Evolutionary conservation across 2,888 invertebrate species (phyloP), one percentile per base, ranked within the genome.

Genomic region (Eueremaeus valkanovi): DNA sequence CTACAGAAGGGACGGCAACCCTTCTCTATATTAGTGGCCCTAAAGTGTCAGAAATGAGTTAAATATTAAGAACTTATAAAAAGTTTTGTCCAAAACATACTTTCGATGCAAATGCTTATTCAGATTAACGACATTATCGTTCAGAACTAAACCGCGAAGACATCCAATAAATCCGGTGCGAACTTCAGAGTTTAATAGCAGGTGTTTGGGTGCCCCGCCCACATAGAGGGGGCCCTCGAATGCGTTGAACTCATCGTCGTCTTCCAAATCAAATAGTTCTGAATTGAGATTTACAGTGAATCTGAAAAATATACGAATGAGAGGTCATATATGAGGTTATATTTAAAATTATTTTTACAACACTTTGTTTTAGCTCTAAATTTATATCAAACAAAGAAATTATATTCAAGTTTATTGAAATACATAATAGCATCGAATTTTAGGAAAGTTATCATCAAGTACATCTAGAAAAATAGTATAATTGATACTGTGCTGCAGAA

Each of bases 1-100:
- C 93, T 92, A 84, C 96, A 96, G 0, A 93, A 93, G 0, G 95
- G 94, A 82, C 92, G 92, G 82, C 96, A 96, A 82, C 94, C 93
- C 83, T 92, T 91, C 77, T 93, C 92, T 78, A 95, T 94, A 84
- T 93, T 94, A 72, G 92, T 92, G 74, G 93, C 78, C 74, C 80
- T 80, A 21, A 11, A 75, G 8, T 9, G 16, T 61, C 24, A 49
- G 13, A 31, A 13, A 51, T 13, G n/a, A 13, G 9, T n/a, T n/a
- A n/a, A 29, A 29, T 13, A 13, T 45, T n/a, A n/a, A n/a, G n/a
- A n/a, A n/a, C n/a, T 45, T 45, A 24, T 55, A 21, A 16, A 9
- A 24, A 9, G 2, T 55, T 24, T 27, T 27, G 3, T 27, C 21
- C 24, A 9, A 29, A 1, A 40, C 73, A 29, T 55, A 80, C 80